phyloP scores from a whole-genome alignment of 2,888 invertebrate species.

The Trissonchulus latispiculum region DNA sequence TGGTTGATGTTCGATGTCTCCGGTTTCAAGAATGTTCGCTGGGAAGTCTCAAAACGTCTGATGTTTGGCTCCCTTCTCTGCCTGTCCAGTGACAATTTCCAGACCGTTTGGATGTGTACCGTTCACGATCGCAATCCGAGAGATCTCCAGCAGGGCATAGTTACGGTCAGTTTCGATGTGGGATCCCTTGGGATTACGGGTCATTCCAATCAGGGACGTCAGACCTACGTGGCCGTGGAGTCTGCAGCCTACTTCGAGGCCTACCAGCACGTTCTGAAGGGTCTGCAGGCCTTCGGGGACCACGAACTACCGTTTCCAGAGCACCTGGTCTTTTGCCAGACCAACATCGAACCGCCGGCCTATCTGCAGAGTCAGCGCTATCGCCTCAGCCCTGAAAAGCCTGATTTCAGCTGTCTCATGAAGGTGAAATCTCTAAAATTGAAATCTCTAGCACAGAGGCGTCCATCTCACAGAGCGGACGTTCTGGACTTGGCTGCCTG shows the following conservation, averaged over 20 bases:
- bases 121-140: slow-evolving; percentile 55
- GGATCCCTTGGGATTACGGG: background rate
- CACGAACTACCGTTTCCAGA: slow-evolving; percentile 39
- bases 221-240: slow-evolving; percentile 56
- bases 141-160: slow-evolving; percentile 50
- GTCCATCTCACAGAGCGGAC: no score
- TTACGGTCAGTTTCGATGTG: slow-evolving; percentile 14
- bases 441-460: no score
- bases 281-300: slow-evolving; percentile 55
- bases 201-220: background rate
- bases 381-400: background rate
- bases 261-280: slow-evolving; percentile 62
- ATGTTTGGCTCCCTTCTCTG: slow-evolving; percentile 63
- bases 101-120: slow-evolving; percentile 57
- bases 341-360: background rate
- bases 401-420: background rate
- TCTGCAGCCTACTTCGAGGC: slow-evolving; percentile 71
- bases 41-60: slow-evolving; percentile 54
- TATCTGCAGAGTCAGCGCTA: background rate
- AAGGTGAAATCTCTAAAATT: no score
- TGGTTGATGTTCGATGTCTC: slow-evolving; percentile 25
- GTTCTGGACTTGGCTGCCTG: slow-evolving; percentile 40
- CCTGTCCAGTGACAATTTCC: slow-evolving; percentile 61
- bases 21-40: slow-evolving; percentile 31
- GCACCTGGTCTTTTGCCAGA: slow-evolving; percentile 34